Percentiles rank a stretch among this genome's conserved stretches.
Conservation (phyloP, 1,140 invertebrate genomes). For the Leptinotarsa defecta region DNA sequence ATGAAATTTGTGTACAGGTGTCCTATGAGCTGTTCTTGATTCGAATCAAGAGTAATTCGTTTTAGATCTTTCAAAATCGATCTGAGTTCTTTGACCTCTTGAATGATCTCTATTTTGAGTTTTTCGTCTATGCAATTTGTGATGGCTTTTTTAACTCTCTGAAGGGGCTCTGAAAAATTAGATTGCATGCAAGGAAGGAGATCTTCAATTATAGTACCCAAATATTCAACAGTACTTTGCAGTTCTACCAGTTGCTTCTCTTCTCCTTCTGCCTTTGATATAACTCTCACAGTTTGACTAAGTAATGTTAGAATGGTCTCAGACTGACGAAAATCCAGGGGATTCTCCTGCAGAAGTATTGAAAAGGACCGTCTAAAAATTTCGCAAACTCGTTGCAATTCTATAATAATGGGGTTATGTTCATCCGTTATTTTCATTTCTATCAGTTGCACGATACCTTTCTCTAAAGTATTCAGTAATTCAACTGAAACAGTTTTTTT, state of each 20-base stretch:
- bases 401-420: neutral
- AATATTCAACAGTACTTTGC: neutral
- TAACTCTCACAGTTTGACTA: neutral
- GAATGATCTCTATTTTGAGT: neutral
- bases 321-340: neutral
- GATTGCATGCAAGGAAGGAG: neutral
- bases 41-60: neutral
- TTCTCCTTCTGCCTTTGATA: neutral
- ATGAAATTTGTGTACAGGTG: neutral
- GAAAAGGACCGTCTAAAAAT: neutral
- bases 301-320: neutral
- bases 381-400: neutral
- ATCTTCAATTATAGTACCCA: neutral
- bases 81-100: neutral
- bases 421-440: neutral
- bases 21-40: neutral
- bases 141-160: neutral
- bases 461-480: neutral
- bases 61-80: neutral
- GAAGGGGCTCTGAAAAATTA: neutral
- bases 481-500: neutral
- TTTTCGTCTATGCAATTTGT: neutral
- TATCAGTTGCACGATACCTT: neutral
- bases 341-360: neutral
- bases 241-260: slow-evolving; percentile 2